Percentiles rank a stretch among this genome's conserved stretches.
Evolutionary conservation across 2,888 invertebrate species (phyloP).

Genomic region (Tinea trinotella): DNA sequence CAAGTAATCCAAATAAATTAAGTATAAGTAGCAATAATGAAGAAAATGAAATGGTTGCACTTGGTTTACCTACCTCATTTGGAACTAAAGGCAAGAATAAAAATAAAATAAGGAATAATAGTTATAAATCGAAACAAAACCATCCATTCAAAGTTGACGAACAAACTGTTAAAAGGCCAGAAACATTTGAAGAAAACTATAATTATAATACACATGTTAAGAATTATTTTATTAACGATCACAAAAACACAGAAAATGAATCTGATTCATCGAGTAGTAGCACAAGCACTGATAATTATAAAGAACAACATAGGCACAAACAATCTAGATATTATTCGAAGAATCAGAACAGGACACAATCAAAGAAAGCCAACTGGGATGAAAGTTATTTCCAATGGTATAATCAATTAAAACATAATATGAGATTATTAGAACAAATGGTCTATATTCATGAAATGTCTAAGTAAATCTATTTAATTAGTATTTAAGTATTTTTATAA

Average conservation of each 20-base stretch:
- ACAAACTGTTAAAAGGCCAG: background rate
- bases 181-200: background rate
- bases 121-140: too few relatives aligned
- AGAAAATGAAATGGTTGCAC: constrained; percentile 27
- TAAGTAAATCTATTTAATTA: too few relatives aligned
- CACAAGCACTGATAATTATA: background rate
- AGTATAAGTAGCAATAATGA: constrained; percentile 11
- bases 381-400: constrained; percentile 41
- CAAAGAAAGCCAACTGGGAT: background rate
- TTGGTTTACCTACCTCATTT: constrained; percentile 38
- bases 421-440: constrained; percentile 40
- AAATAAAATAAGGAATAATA: background rate
- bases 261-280: background rate
- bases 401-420: constrained; percentile 38
- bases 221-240: background rate
- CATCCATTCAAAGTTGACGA: too few relatives aligned
- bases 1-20: background rate
- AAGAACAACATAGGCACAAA: background rate
- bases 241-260: background rate
- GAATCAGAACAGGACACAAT: constrained; percentile 19
- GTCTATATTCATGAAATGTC: constrained; percentile 47
- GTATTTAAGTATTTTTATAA: too few relatives aligned
- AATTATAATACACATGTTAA: constrained; percentile 4
- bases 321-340: constrained; percentile 15
- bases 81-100: constrained; percentile 22